Evolutionary conservation across 1,140 invertebrate species (phyloP), one percentile per base, ranked within the genome.

Genomic region (Samia ricini): DNA sequence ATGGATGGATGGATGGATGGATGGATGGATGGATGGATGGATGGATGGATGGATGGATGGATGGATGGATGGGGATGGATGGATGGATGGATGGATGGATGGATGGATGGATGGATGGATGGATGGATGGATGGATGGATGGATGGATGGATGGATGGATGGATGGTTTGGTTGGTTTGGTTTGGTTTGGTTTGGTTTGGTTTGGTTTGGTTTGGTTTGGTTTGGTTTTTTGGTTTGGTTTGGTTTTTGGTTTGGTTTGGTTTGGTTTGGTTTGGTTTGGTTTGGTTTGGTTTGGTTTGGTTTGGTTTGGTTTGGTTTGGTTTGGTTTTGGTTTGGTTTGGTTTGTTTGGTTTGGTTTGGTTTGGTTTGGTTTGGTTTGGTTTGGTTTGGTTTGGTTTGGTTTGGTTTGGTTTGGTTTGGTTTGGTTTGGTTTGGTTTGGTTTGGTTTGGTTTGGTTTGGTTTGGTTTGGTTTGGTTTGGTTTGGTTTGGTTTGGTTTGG

Each of bases 221-320:
- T n/a, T n/a, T n/a, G n/a, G n/a, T n/a, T n/a, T n/a, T n/a, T n/a
- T n/a, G n/a, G n/a, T n/a, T n/a, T n/a, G n/a, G n/a, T n/a, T n/a
- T n/a, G n/a, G n/a, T n/a, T n/a, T n/a, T n/a, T n/a, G n/a, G n/a
- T n/a, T n/a, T 56, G 69, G 66, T 76, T 75, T 66, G 69, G 72
- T 72, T 74, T 61, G 69, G 65, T 63, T 74, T 64, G 72, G 72
- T 74, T 74, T 68, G 72, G 69, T 74, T 74, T 66, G 72, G 72
- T 74, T 73, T 61, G 72, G 72, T 74, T 74, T 65, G 72, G 72
- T 74, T 74, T 70, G 72, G 64, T 66, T 64, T 59, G 63, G 63
- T 64, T 66, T 59, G 64, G 64, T 66, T 66, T 62, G 64, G 64
- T 66, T 63, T 22, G 60, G 15, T 21, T n/a, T n/a, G n/a, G n/a